Evolutionary conservation across 2,888 invertebrate genomes (phyloP).

Genomic region (Chalcis sispes): DNA sequence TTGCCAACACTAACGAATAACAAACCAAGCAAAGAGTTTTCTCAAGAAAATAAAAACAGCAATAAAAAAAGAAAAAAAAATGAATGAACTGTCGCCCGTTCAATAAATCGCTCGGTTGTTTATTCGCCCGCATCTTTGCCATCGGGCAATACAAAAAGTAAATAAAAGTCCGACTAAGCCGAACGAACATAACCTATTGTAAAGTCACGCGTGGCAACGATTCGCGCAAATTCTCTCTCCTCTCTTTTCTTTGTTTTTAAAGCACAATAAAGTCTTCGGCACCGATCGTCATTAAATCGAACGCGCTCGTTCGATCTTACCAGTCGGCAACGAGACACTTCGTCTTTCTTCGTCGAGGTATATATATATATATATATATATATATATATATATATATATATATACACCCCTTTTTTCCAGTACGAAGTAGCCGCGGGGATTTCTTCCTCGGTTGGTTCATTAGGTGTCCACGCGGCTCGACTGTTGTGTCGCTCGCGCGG

Average conservation of each 20-base stretch:
- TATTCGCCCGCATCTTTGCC: conserved; percentile 31
- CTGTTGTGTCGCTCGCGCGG: not conserved
- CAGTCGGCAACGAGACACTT: not conserved
- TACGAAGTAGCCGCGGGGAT: too few relatives aligned
- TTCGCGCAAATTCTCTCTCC: conserved; percentile 44
- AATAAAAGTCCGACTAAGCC: not conserved
- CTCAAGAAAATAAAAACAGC: too few relatives aligned
- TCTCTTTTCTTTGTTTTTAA: conserved; percentile 16
- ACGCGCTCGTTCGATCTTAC: conserved; percentile 33
- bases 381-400: too few relatives aligned
- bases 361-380: too few relatives aligned
- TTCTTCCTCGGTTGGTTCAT: too few relatives aligned
- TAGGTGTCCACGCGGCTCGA: not conserved
- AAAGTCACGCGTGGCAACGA: conserved; percentile 43
- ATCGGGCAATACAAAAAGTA: not conserved
- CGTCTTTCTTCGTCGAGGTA: conserved; percentile 27
- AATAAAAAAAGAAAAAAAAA: conserved; percentile 8
- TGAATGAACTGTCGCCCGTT: not conserved
- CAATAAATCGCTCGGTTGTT: conserved; percentile 19
- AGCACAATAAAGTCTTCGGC: conserved; percentile 58
- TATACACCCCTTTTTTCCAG: too few relatives aligned
- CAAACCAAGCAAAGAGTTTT: not conserved
- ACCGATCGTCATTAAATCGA: conserved; percentile 48
- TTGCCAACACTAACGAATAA: not conserved
- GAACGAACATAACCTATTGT: conserved; percentile 31